Base-by-base conservation (phyloP, 1,140 invertebrate genomes). In the Penaeus japonicus region DNA sequence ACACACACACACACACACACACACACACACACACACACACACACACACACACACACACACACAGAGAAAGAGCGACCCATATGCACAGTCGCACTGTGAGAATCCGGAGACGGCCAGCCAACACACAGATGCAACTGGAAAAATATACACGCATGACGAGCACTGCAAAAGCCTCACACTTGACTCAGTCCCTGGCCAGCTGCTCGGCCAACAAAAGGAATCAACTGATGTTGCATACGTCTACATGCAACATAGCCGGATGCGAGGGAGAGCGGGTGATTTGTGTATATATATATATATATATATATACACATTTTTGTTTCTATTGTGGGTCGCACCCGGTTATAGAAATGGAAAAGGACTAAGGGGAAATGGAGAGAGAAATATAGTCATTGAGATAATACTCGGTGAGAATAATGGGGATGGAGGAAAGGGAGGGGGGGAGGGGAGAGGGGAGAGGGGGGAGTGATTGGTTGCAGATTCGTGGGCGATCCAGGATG, bases 1-100 rank as follows among this genome's bases (percentile, higher is more conserved):
- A 75, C 73, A 75, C 73, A 75, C 73, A 75, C 73, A 75, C 73
- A 75, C 73, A 75, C 73, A 75, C 73, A 75, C 73, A 75, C 73
- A 75, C 73, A 75, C 73, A 75, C 73, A 75, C 73, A 75, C 73
- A 75, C 73, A 75, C 73, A 75, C 73, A 75, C 73, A 75, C 73
- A 75, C 73, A 75, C 73, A 75, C 73, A 75, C 73, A 75, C 73
- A 75, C 73, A 75, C 73, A 75, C 73, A 75, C 73, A 75, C 73
- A 75, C 73, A 75, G 7, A 39, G n/a, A 39, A 7, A 39, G 35
- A 47, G 47, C 47, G 10, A 47, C 47, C 10, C 10, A 7, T 15
- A 47, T 12, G 15, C 47, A 47, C 15, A 47, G 10, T 1, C 47
- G 1, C 10, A 47, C 0, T 47, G 10, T 4, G 47, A 47, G 5